Conservation (phyloP, 2,113 vertebrate species). For the Sinocyclocheilus anshuiensis region DNA sequence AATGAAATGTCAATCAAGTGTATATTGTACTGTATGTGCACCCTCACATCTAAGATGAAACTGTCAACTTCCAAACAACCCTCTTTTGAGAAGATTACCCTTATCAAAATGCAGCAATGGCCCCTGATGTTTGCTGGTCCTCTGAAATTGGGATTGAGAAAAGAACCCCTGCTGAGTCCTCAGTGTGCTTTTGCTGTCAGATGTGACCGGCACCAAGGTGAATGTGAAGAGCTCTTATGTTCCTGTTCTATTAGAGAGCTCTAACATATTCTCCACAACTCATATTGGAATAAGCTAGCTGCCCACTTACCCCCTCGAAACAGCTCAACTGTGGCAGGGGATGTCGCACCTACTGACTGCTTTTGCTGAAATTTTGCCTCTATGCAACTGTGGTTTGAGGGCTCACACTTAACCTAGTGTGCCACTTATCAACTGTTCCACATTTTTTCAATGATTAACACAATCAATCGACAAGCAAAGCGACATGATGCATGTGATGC, state of each 20-base stretch:
- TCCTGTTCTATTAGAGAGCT: neutral
- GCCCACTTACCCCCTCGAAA: neutral
- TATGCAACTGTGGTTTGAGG: neutral
- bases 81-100: neutral
- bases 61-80: neutral
- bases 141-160: neutral
- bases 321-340: no score
- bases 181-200: neutral
- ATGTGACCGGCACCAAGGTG: neutral
- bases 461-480: neutral
- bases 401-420: no score
- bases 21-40: neutral
- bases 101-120: neutral
- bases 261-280: neutral
- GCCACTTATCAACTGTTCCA: no score
- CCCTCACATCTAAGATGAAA: neutral
- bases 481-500: neutral
- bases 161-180: neutral
- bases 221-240: constrained; percentile 22
- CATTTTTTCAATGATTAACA: no score
- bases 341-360: neutral
- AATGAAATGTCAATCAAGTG: neutral
- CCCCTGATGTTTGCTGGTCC: neutral
- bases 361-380: neutral
- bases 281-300: neutral